Evolutionary conservation across 1,140 invertebrate genomes (phyloP).

Genomic region (Mamestra configurata): DNA sequence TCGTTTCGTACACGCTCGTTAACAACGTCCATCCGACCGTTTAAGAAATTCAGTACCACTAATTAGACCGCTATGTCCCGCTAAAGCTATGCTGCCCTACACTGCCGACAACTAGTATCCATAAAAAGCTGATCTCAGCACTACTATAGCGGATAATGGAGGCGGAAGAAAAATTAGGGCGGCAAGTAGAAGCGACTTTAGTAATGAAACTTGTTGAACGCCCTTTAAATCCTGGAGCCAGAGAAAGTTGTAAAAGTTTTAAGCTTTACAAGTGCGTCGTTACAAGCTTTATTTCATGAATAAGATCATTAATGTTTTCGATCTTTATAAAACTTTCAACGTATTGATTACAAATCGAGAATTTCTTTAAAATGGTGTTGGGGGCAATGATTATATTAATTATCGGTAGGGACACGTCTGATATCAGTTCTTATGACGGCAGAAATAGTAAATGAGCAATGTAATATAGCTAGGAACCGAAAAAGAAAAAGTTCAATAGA

Average conservation of each 20-base stretch:
- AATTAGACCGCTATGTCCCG: slow-evolving; percentile 45
- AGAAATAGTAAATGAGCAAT: no score
- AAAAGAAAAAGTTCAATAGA: no score
- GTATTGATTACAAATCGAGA: not conserved
- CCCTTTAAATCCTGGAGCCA: slow-evolving; percentile 38
- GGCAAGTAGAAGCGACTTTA: slow-evolving; percentile 15
- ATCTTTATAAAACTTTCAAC: slow-evolving; percentile 11
- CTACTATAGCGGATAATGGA: slow-evolving; percentile 32
- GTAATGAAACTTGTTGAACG: slow-evolving; percentile 36
- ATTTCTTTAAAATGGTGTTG: not conserved
- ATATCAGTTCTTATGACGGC: not conserved
- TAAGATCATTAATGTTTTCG: slow-evolving; percentile 3
- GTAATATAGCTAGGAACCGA: no score
- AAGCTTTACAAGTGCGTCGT: not conserved
- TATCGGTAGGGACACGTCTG: not conserved
- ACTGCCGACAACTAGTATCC: slow-evolving; percentile 21
- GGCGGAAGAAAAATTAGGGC: slow-evolving; percentile 42
- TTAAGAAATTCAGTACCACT: slow-evolving; percentile 48
- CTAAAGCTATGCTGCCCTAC: slow-evolving; percentile 33
- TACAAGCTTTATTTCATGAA: slow-evolving; percentile 27
- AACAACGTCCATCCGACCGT: slow-evolving; percentile 56
- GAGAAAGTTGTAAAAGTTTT: slow-evolving; percentile 48
- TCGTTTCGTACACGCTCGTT: slow-evolving; percentile 61
- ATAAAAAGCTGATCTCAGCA: slow-evolving; percentile 26
- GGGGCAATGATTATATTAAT: not conserved